Base-by-base conservation (phyloP, 2,797 vertebrate genomes). In the Lindbergichthys nudifrons region DNA sequence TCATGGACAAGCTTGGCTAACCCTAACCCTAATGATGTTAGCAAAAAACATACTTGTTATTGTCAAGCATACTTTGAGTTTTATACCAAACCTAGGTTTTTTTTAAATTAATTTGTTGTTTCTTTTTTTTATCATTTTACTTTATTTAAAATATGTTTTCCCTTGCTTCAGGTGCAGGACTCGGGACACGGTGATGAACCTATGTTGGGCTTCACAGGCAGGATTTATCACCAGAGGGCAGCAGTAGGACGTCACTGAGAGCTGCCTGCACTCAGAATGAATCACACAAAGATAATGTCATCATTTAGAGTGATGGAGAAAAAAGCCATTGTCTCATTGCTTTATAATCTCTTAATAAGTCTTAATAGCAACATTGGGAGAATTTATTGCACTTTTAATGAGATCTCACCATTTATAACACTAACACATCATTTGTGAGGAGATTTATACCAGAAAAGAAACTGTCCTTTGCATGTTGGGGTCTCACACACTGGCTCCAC, bases 211-310 rank as follows among this genome's bases (percentile, higher is more conserved):
- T 60, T 30, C 1, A 59, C 19, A 66, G 18, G 39, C 30, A 52
- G 30, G 5, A 6, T 59, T 42, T 32, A 59, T 70, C 89, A 85
- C 76, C 50, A 91, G 91, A 82, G 83, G 88, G 85, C 89, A 91
- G 86, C 89, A 91, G 86, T 81, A 81, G 69, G 50, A 66, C 13
- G 23, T 82, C 76, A 88, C 53, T 43, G 9, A 36, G 43, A 2
- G 2, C 51, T 39, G 36, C 36, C 52, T 59, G 18, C 15, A 39
- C 43, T 14, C 10, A 32, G 5, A 41, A 47, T 52, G 36, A 53
- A 50, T 63, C 15, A 26, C 26, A 62, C 8, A 51, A 50, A 74
- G 18, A 50, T 54, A 26, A 16, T 26, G 16, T 65, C 52, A 32
- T 46, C 36, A 23, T 48, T 61, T 19, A 45, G 45, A 47, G 15